Evolutionary conservation across 2,113 vertebrate genomes (phyloP), one percentile per base, ranked within the genome.

Genomic region (Sander lucioperca): DNA sequence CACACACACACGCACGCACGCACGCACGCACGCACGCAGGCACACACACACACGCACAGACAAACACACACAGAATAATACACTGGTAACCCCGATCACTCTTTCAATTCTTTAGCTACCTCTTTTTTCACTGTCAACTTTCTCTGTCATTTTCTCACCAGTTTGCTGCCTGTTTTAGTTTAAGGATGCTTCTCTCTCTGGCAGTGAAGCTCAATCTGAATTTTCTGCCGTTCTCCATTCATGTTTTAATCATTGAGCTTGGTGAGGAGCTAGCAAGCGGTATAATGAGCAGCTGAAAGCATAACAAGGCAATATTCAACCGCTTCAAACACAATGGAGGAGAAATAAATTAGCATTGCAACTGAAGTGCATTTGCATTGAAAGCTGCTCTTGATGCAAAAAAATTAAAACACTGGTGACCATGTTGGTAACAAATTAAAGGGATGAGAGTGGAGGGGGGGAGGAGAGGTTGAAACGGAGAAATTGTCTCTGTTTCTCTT

Each of bases 191-290:
- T 78, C 68, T 33, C 48, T 82, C 53, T 72, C n/a, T 48, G 58
- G 50, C 67, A 75, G 25, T 39, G 65, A 80, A 63, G 59, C 70
- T 77, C 63, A 62, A 71, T 89, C 65, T 84, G 89, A 87, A 91
- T 92, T 86, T 90, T 78, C 80, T 84, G 59, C 73, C 81, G 74
- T 77, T 13, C 77, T 77, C 47, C 16, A 69, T 88, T 93, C 91
- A 92, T 92, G 89, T 93, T 93, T 94, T 89, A 94, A 92, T 92
- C 90, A 93, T 91, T 74, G 70, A 61, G 86, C 78, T 58, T 48
- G 70, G 53, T 81, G 76, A 87, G 86, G 76, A 85, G 82, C 68
- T 76, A 68, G 79, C 73, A 43, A 63, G 71, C 76, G 67, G 79
- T 45, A 88, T 93, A 93, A 94, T 92, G 91, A 93, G 88, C 80